Evolutionary conservation across 2,888 invertebrate genomes (phyloP).

Genomic region (Tetramorium bicarinatum): DNA sequence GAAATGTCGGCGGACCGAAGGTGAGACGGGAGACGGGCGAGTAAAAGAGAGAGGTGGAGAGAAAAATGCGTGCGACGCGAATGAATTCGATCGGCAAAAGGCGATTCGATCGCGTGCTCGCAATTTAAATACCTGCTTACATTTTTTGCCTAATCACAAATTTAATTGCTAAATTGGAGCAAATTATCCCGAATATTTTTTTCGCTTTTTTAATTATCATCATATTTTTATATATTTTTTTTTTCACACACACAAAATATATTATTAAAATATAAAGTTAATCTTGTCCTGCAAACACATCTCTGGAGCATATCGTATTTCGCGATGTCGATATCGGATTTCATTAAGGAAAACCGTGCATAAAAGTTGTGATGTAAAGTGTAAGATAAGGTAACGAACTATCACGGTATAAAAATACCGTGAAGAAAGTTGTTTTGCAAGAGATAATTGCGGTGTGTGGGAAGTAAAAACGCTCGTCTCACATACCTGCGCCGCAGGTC

Average conservation of each 20-base stretch:
- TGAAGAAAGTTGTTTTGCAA: slow-evolving; percentile 55
- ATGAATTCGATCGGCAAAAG: slow-evolving; percentile 37
- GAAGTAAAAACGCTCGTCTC: slow-evolving; percentile 45
- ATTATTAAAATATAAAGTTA: not conserved
- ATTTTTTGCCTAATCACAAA: not conserved
- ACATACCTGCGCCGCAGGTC: slow-evolving; percentile 29
- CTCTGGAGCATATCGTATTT: not conserved
- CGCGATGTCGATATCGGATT: slow-evolving; percentile 20
- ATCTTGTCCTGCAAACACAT: not conserved
- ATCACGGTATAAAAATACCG: slow-evolving; percentile 31
- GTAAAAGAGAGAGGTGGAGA: slow-evolving; percentile 9
- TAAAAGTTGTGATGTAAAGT: slow-evolving; percentile 19
- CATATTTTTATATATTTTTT: not conserved
- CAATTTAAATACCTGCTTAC: not conserved
- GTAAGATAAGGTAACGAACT: slow-evolving; percentile 48
- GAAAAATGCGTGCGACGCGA: slow-evolving; percentile 45
- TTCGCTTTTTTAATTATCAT: not conserved
- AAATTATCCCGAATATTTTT: not conserved
- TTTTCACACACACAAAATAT: not conserved
- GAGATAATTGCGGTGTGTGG: slow-evolving; percentile 55
- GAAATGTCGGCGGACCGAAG: slow-evolving; percentile 56
- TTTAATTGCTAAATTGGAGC: not conserved
- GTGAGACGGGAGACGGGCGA: slow-evolving; percentile 24
- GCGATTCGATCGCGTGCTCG: slow-evolving; percentile 7
- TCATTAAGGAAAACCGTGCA: not conserved